A percentile compares a stretch with the other conserved stretches of the same genome.
phyloP scores from a whole-genome alignment of 1,140 invertebrate species.

The Drosophila sturtevanti region DNA sequence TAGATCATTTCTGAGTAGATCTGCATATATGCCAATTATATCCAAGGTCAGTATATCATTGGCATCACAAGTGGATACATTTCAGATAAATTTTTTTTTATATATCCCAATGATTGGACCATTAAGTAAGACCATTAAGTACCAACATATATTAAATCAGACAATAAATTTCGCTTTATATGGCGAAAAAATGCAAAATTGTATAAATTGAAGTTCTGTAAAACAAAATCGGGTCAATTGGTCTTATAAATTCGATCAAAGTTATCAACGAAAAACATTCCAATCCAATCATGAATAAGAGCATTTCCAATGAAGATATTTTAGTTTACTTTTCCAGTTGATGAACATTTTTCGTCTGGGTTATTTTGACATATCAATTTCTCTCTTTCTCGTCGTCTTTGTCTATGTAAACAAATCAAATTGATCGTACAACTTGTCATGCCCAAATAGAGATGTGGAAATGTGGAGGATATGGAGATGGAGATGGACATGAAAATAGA shows the following conservation, averaged over 20 bases:
- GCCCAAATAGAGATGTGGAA: conserved; percentile 45
- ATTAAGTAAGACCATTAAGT: too few relatives aligned
- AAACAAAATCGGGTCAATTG: background rate
- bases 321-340: background rate
- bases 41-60: too few relatives aligned
- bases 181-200: background rate
- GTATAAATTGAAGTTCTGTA: background rate
- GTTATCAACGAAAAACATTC: conserved; percentile 3
- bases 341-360: conserved; percentile 17
- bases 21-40: too few relatives aligned
- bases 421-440: conserved; percentile 76
- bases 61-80: too few relatives aligned
- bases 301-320: conserved; percentile 30
- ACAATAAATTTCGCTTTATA: too few relatives aligned
- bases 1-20: too few relatives aligned
- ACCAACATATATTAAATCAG: too few relatives aligned
- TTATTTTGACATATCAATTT: conserved; percentile 75
- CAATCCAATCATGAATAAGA: conserved; percentile 15
- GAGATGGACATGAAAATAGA: conserved; percentile 27
- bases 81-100: too few relatives aligned
- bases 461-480: conserved; percentile 5
- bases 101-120: too few relatives aligned
- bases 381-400: too few relatives aligned
- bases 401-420: conserved; percentile 68
- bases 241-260: background rate